These are phyloP conservation scores for Dorcus parallelipipedus DNA, from an alignment of 2,888 invertebrate genomes.

Conservation along the genomic window DNA sequence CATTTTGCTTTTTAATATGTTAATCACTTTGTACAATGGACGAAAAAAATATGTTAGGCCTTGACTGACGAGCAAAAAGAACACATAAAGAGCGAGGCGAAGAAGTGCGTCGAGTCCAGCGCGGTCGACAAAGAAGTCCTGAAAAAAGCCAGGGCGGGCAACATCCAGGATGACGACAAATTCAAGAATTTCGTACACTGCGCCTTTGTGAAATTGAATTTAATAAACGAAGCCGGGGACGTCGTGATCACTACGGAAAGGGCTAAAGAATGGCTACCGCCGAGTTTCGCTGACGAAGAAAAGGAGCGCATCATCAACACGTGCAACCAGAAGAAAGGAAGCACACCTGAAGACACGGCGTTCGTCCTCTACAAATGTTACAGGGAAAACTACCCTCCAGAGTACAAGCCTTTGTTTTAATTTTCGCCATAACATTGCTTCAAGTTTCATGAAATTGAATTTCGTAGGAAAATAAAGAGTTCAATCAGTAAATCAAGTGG, in stretches of 20 bases:
- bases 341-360: constrained; percentile 44
- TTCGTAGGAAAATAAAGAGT: too few species aligned
- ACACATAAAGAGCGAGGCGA: constrained; percentile 24
- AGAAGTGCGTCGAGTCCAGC: constrained; percentile 36
- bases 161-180: constrained; percentile 48
- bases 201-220: constrained; percentile 50
- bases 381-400: constrained; percentile 40
- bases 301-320: constrained; percentile 4
- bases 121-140: constrained; percentile 36
- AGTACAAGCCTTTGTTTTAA: too few species aligned
- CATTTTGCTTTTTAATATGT: neutral
- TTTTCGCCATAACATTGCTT: too few species aligned
- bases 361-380: constrained; percentile 52
- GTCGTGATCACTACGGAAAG: constrained; percentile 33
- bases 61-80: constrained; percentile 31
- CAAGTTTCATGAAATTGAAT: too few species aligned
- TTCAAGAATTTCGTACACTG: constrained; percentile 52
- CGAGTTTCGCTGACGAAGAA: constrained; percentile 2
- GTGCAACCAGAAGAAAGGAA: constrained; percentile 21
- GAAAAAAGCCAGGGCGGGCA: constrained; percentile 38
- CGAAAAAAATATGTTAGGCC: constrained; percentile 6
- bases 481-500: too few species aligned
- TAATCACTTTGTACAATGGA: neutral
- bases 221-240: constrained; percentile 42
- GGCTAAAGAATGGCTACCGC: constrained; percentile 47